Conservation (phyloP, 2,113 vertebrate species). For the Macquaria australasica region DNA sequence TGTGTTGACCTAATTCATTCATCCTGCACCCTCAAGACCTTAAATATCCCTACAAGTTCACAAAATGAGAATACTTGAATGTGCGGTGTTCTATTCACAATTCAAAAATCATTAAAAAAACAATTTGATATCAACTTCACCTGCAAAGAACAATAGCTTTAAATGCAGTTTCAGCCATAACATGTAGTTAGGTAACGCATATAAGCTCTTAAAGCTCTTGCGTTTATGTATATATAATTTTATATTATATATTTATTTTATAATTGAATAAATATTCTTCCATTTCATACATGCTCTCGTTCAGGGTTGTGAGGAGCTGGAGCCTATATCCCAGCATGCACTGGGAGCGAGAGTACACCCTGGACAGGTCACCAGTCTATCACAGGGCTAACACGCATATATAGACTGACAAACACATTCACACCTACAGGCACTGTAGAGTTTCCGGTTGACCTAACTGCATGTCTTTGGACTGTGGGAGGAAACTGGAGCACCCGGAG, state of each 20-base stretch:
- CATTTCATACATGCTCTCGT: conserved; percentile 11
- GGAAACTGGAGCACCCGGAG: conserved; percentile 54
- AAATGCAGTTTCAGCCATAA: not conserved
- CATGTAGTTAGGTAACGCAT: too few species aligned
- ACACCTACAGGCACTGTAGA: conserved; percentile 57
- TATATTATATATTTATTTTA: not conserved
- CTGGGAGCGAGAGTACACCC: conserved; percentile 9
- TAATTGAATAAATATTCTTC: not conserved
- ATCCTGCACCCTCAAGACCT: conserved; percentile 23
- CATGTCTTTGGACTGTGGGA: conserved; percentile 49
- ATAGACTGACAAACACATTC: conserved; percentile 57
- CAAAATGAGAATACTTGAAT: not conserved
- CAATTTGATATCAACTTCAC: not conserved
- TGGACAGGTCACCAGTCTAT: conserved; percentile 44
- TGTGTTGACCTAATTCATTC: conserved; percentile 14
- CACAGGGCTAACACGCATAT: conserved; percentile 37
- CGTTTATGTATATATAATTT: too few species aligned
- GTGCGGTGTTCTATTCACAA: not conserved
- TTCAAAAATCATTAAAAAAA: not conserved
- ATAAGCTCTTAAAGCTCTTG: too few species aligned
- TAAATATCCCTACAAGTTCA: not conserved
- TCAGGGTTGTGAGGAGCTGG: not conserved
- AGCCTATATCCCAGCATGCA: conserved; percentile 41
- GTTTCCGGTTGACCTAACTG: conserved; percentile 62
- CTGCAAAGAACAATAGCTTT: not conserved